phyloP scores from a whole-genome alignment of 2,888 invertebrate species.

The Drosophila peninsularis region DNA sequence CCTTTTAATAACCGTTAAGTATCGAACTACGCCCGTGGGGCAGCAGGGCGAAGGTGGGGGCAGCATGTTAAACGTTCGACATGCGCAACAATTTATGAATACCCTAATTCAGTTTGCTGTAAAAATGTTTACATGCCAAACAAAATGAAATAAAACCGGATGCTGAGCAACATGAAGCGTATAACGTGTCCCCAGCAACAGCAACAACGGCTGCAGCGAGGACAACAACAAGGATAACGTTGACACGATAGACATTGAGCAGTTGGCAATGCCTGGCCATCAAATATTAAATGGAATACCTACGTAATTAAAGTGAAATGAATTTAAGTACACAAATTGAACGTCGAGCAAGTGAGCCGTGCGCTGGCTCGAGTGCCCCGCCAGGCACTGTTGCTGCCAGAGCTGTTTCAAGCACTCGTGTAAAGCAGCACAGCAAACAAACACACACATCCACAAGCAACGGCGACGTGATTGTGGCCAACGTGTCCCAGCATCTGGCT shows the following conservation, averaged over 20 bases:
- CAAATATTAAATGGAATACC: constrained; percentile 80
- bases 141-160: constrained; percentile 52
- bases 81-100: constrained; percentile 70
- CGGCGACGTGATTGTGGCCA: constrained; percentile 68
- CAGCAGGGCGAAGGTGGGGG: neutral
- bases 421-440: constrained; percentile 52
- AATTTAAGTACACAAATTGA: constrained; percentile 80
- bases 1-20: constrained; percentile 18
- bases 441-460: constrained; percentile 14
- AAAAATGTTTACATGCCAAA: constrained; percentile 76
- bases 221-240: constrained; percentile 28
- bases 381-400: constrained; percentile 30
- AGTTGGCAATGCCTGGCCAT: constrained; percentile 49
- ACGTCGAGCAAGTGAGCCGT: constrained; percentile 68
- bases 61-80: constrained; percentile 3
- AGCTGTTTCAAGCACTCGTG: constrained; percentile 51
- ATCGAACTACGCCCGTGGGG: constrained; percentile 20
- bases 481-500: constrained; percentile 15
- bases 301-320: constrained; percentile 80
- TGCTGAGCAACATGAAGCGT: constrained; percentile 16
- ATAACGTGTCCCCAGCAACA: constrained; percentile 32
- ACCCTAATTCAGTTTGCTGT: constrained; percentile 78
- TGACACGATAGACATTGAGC: constrained; percentile 63
- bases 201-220: neutral
- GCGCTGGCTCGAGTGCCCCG: constrained; percentile 43